A percentile compares a stretch with the other conserved stretches of the same genome.
Evolutionary conservation across 2,888 invertebrate species (phyloP).

Genomic region (Protonemura montana): DNA sequence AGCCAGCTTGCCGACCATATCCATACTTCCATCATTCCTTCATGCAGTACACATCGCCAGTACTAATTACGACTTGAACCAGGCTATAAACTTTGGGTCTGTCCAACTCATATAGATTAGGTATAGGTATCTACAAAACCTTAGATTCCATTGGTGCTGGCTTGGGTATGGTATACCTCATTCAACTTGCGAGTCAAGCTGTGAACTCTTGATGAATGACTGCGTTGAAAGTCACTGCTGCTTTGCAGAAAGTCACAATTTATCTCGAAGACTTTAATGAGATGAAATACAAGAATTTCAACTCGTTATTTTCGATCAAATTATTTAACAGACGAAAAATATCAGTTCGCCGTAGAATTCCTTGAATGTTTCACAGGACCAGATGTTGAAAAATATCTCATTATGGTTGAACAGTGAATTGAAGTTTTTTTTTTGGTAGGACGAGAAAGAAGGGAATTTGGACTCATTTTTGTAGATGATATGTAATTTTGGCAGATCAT

Average conservation of each 20-base stretch:
- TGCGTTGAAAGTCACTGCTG: conserved; percentile 21
- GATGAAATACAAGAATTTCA: background rate
- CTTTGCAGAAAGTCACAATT: background rate
- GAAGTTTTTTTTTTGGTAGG: background rate
- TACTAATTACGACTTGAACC: background rate
- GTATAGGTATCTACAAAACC: background rate
- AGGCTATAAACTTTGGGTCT: background rate
- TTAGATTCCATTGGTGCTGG: background rate
- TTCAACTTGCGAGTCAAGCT: background rate
- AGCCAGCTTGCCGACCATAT: background rate
- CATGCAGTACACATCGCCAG: background rate
- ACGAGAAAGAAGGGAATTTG: background rate
- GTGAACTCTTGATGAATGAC: background rate
- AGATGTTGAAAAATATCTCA: background rate
- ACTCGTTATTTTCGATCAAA: conserved; percentile 19
- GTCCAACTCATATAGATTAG: background rate
- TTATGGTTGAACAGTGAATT: background rate
- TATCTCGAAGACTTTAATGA: conserved; percentile 14
- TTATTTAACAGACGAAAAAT: conserved; percentile 8
- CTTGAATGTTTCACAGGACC: background rate
- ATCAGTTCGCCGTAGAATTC: background rate
- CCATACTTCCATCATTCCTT: background rate
- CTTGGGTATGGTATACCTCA: background rate
- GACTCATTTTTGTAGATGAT: conserved; percentile 4
- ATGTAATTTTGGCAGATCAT: background rate